Evolutionary conservation across 2,888 invertebrate genomes (phyloP).

Genomic region (Eupithecia pulchellata): DNA sequence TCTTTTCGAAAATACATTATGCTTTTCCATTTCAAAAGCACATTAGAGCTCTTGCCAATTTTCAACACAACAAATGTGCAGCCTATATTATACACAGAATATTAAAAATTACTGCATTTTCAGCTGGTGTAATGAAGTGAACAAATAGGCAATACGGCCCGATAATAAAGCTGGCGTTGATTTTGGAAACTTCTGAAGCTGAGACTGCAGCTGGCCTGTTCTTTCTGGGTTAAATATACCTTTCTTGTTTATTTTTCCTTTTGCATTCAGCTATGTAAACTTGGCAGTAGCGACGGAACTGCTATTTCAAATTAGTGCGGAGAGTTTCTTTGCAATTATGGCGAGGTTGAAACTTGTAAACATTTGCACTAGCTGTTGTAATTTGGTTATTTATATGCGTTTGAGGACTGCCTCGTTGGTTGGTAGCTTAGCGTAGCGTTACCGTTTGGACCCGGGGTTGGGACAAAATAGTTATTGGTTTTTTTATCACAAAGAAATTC

Average conservation of each 20-base stretch:
- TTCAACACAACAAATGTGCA: neutral
- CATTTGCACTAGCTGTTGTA: neutral
- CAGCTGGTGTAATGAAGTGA: conserved; percentile 19
- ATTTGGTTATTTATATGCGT: neutral
- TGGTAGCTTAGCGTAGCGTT: too few relatives aligned
- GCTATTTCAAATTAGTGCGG: conserved; percentile 8
- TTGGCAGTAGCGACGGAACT: neutral
- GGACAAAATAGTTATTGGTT: neutral
- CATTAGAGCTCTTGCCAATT: neutral
- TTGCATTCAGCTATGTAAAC: conserved; percentile 13
- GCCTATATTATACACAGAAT: neutral
- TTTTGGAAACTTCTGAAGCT: conserved; percentile 34
- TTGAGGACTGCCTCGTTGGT: neutral
- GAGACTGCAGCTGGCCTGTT: conserved; percentile 35
- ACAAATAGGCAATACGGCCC: conserved; percentile 18
- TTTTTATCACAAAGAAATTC: neutral
- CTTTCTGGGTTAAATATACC: conserved; percentile 24
- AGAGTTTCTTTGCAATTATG: conserved; percentile 10
- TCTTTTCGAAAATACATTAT: too few relatives aligned
- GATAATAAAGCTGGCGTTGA: conserved; percentile 33
- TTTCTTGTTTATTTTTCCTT: conserved; percentile 22
- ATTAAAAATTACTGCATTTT: neutral
- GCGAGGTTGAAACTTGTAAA: neutral
- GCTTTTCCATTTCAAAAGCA: neutral
- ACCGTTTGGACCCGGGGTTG: neutral